Evolutionary conservation across 2,113 vertebrate species (phyloP).

Genomic region (Cheilinus undulatus): DNA sequence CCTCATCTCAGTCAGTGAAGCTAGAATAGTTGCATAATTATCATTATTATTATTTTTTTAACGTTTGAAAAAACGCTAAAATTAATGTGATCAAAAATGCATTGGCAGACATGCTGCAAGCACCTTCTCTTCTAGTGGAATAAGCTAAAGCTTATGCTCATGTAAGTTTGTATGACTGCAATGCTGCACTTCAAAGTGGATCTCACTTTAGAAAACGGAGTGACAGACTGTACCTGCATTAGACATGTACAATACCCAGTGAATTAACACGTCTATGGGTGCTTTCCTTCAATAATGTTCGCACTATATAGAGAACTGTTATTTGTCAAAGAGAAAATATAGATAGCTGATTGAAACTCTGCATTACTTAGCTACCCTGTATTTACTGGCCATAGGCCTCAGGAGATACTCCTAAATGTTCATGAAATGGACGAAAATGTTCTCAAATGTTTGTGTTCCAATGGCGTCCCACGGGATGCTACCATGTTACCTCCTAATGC

Average conservation of each 20-base stretch:
- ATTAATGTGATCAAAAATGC: slow-evolving; percentile 60
- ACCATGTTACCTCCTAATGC: slow-evolving; percentile 78
- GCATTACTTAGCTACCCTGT: slow-evolving; percentile 56
- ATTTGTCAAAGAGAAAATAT: slow-evolving; percentile 60
- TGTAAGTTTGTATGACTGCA: slow-evolving; percentile 55
- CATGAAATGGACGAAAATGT: slow-evolving; percentile 75
- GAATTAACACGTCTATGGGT: slow-evolving; percentile 39
- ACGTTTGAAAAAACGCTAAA: slow-evolving; percentile 69
- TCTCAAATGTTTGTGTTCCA: slow-evolving; percentile 42
- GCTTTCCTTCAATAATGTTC: slow-evolving; percentile 51
- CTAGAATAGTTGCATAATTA: slow-evolving; percentile 49
- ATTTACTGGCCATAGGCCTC: slow-evolving; percentile 68
- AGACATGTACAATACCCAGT: slow-evolving; percentile 47
- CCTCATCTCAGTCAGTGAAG: slow-evolving; percentile 66
- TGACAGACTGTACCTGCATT: slow-evolving; percentile 25
- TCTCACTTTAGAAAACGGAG: slow-evolving; percentile 50
- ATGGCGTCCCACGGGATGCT: slow-evolving; percentile 25
- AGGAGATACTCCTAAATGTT: slow-evolving; percentile 57
- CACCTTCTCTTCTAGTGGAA: slow-evolving; percentile 61
- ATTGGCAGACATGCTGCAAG: slow-evolving; percentile 43
- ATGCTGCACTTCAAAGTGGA: slow-evolving; percentile 72
- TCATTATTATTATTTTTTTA: slow-evolving; percentile 30
- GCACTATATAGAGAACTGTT: slow-evolving; percentile 59
- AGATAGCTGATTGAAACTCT: slow-evolving; percentile 48
- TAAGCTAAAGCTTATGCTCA: slow-evolving; percentile 72